Percentiles rank a stretch among this genome's conserved stretches.
Evolutionary conservation across 1,140 invertebrate species (phyloP).

Genomic region (Saccostrea glomerata): DNA sequence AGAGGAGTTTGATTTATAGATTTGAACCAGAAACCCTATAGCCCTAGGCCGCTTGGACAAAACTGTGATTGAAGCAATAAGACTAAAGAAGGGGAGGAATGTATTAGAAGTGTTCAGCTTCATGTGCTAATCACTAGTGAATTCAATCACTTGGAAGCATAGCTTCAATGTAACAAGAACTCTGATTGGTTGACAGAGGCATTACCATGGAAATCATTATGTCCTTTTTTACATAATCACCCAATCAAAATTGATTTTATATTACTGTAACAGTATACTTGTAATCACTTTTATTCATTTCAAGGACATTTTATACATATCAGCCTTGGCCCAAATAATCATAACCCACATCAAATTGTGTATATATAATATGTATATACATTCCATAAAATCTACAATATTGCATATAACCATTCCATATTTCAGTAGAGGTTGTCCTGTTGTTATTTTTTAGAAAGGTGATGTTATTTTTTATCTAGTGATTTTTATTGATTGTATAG

Average conservation of each 20-base stretch:
- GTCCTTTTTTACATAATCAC: not conserved
- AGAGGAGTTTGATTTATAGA: slow-evolving; percentile 36
- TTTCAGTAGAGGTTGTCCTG: not conserved
- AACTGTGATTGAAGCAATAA: not conserved
- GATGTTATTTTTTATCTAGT: not conserved
- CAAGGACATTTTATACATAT: not conserved
- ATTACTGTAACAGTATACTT: not conserved
- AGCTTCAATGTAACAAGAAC: slow-evolving; percentile 26
- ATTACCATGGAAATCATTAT: slow-evolving; percentile 14
- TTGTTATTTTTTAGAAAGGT: not conserved
- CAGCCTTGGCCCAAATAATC: not conserved
- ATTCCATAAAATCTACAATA: slow-evolving; percentile 1
- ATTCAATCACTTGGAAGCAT: slow-evolving; percentile 15
- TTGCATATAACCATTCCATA: not conserved
- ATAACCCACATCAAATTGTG: not conserved
- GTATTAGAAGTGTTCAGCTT: slow-evolving; percentile 17
- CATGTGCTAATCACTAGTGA: slow-evolving; percentile 8
- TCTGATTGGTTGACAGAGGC: slow-evolving; percentile 31
- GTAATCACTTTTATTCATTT: not conserved
- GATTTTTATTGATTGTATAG: slow-evolving; percentile 2
- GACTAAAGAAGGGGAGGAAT: not conserved
- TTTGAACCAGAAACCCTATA: not conserved
- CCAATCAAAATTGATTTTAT: not conserved
- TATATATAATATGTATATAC: not conserved
- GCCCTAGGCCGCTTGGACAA: not conserved